These are phyloP conservation scores for Brachylomia viminalis DNA, from an alignment of 2,888 invertebrate genomes.

Conservation along the genomic window DNA sequence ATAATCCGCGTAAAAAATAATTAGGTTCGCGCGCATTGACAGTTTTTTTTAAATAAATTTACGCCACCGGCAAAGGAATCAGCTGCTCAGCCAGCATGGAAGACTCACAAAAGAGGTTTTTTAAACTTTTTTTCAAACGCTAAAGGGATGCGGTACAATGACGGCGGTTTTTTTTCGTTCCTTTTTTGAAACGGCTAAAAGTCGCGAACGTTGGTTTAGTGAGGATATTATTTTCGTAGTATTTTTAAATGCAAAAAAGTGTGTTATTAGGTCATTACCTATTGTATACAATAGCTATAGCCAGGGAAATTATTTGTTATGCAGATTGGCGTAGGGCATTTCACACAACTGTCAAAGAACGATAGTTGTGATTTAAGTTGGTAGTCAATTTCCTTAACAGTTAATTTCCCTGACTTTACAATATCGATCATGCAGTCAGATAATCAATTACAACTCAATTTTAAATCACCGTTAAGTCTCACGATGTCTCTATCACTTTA, in stretches of 20 bases:
- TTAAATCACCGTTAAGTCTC: neutral
- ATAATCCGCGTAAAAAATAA: constrained; percentile 67
- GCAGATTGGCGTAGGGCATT: too few relatives aligned
- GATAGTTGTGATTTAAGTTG: too few relatives aligned
- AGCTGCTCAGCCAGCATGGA: constrained; percentile 70
- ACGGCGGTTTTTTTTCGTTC: constrained; percentile 47
- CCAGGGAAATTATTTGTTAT: too few relatives aligned
- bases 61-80: constrained; percentile 70
- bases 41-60: constrained; percentile 70
- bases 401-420: too few relatives aligned
- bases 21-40: constrained; percentile 68
- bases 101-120: constrained; percentile 72
- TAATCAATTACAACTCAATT: too few relatives aligned
- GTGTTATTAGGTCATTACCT: constrained; percentile 14
- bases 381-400: too few relatives aligned
- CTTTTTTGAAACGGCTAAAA: constrained; percentile 63
- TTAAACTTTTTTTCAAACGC: constrained; percentile 67
- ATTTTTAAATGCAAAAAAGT: neutral
- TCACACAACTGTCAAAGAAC: too few relatives aligned
- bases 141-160: constrained; percentile 73
- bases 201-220: constrained; percentile 56
- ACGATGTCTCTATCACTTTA: too few relatives aligned
- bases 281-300: too few relatives aligned
- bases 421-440: too few relatives aligned
- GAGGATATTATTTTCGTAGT: constrained; percentile 40